phyloP scores from a whole-genome alignment of 2,888 invertebrate genomes.

The Lymantria monacha region DNA sequence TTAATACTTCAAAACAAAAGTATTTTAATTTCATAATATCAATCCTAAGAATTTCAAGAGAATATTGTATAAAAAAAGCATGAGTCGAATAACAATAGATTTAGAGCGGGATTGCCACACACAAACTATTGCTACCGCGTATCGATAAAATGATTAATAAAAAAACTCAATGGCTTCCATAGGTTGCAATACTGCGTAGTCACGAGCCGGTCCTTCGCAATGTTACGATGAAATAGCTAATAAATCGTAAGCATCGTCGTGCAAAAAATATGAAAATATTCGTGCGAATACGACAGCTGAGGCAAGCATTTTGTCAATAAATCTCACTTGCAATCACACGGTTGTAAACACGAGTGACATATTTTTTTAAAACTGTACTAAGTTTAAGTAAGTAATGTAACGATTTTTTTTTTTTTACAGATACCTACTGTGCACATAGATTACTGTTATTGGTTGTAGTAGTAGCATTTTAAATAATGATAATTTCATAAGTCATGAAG shows the following conservation, averaged over 20 bases:
- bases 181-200: slow-evolving; percentile 48
- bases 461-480: too few relatives aligned
- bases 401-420: too few relatives aligned
- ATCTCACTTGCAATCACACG: slow-evolving; percentile 22
- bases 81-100: slow-evolving; percentile 48
- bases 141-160: slow-evolving; percentile 45
- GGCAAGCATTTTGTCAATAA: slow-evolving; percentile 28
- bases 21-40: slow-evolving; percentile 31
- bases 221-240: slow-evolving; percentile 41
- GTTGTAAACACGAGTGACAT: slow-evolving; percentile 9
- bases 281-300: slow-evolving; percentile 24
- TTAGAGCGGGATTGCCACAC: slow-evolving; percentile 46
- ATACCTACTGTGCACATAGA: too few relatives aligned
- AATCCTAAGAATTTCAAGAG: slow-evolving; percentile 30
- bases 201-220: slow-evolving; percentile 49
- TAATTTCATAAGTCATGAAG: too few relatives aligned
- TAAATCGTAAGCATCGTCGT: slow-evolving; percentile 38
- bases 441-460: too few relatives aligned
- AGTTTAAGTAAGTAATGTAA: too few relatives aligned
- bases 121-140: slow-evolving; percentile 43
- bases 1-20: slow-evolving; percentile 16
- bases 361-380: too few relatives aligned
- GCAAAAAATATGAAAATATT: slow-evolving; percentile 33
- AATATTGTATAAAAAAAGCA: slow-evolving; percentile 42
- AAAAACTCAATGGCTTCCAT: slow-evolving; percentile 42